Percentiles rank a stretch among this genome's conserved stretches.
These are phyloP conservation scores for Lepetodrilus schrolli DNA, from an alignment of 2,888 invertebrate species.

Conservation along the genomic window DNA sequence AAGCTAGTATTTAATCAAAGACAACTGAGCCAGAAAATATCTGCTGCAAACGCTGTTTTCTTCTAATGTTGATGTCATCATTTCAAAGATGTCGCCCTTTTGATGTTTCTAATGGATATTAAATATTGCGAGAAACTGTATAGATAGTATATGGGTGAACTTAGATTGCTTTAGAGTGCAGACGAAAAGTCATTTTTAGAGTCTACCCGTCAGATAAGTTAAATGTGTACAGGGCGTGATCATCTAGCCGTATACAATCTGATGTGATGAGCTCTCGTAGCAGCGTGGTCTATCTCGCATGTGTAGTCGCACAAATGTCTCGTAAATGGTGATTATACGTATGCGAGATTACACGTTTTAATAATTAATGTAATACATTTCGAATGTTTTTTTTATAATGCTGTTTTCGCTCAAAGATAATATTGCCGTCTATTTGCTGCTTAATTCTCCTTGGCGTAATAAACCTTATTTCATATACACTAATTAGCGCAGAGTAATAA, in stretches of 20 bases:
- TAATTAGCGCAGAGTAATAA: background rate
- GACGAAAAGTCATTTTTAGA: no score
- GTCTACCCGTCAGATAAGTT: no score
- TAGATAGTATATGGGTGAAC: background rate
- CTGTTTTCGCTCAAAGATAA: background rate
- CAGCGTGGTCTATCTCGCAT: background rate
- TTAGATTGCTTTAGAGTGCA: background rate
- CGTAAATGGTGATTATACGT: background rate
- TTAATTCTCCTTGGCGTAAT: background rate
- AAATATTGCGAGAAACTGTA: background rate
- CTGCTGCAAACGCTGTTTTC: background rate
- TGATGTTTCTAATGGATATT: constrained; percentile 21
- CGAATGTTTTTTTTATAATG: background rate
- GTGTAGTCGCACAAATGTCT: background rate
- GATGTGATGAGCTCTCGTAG: no score
- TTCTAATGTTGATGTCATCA: background rate
- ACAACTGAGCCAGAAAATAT: constrained; percentile 18
- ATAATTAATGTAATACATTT: background rate
- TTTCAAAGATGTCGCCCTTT: constrained; percentile 16
- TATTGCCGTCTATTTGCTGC: background rate
- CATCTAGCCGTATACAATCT: no score
- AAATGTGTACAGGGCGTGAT: no score
- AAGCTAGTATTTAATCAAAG: constrained; percentile 6
- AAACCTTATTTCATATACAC: background rate
- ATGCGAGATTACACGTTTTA: background rate